phyloP scores from a whole-genome alignment of 2,888 invertebrate genomes.

The Chrysodeixis includens region DNA sequence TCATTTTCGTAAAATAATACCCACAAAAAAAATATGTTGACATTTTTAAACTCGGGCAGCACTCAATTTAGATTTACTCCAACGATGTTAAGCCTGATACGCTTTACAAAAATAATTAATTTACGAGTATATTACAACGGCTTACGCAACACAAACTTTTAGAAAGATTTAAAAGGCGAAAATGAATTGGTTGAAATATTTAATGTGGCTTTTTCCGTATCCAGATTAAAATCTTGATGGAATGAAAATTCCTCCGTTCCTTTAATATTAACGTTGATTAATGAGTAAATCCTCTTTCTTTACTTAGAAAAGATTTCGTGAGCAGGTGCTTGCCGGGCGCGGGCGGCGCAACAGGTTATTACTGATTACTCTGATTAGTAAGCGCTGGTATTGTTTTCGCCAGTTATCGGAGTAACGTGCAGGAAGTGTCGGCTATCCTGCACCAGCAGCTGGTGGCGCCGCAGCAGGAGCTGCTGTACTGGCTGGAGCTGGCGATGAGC shows the following conservation, averaged over 20 bases:
- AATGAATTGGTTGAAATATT: slow-evolving; percentile 21
- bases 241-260: slow-evolving; percentile 9
- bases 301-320: not conserved
- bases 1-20: slow-evolving; percentile 27
- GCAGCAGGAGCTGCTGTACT: slow-evolving; percentile 64
- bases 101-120: slow-evolving; percentile 11
- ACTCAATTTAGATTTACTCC: slow-evolving; percentile 26
- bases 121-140: slow-evolving; percentile 1
- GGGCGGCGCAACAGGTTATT: not conserved
- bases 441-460: slow-evolving; percentile 56
- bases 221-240: slow-evolving; percentile 1
- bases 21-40: slow-evolving; percentile 19
- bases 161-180: slow-evolving; percentile 9
- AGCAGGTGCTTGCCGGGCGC: not conserved
- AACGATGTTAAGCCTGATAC: slow-evolving; percentile 17
- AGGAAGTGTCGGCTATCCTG: slow-evolving; percentile 61
- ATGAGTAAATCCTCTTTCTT: slow-evolving; percentile 11
- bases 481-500: slow-evolving; percentile 64
- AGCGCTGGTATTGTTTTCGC: slow-evolving; percentile 1
- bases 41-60: slow-evolving; percentile 13
- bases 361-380: not conserved
- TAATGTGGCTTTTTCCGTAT: slow-evolving; percentile 18
- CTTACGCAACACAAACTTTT: slow-evolving; percentile 15
- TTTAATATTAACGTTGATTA: slow-evolving; percentile 21
- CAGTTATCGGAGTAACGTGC: slow-evolving; percentile 66